Evolutionary conservation across 2,888 invertebrate genomes (phyloP).

Genomic region (Ectemnius cavifrons): DNA sequence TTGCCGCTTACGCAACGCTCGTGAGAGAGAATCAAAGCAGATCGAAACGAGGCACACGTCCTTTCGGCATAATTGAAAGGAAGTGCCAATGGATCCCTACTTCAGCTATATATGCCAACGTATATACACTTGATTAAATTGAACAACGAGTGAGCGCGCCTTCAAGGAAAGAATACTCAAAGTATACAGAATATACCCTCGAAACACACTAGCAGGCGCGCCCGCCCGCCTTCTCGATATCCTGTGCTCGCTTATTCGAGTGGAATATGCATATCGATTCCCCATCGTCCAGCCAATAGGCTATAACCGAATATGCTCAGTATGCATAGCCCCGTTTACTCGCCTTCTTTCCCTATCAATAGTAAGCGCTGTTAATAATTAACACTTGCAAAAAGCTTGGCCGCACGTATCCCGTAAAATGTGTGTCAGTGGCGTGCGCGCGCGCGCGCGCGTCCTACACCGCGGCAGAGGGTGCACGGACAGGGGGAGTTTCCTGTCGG

Average conservation of each 20-base stretch:
- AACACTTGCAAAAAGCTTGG: slow-evolving; percentile 17
- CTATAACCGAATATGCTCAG: slow-evolving; percentile 36
- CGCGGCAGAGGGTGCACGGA: too few relatives aligned
- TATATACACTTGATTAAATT: neutral
- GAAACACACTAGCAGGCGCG: too few relatives aligned
- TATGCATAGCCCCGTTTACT: slow-evolving; percentile 30
- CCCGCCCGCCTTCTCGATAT: slow-evolving; percentile 26
- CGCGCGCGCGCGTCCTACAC: too few relatives aligned
- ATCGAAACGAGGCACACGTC: slow-evolving; percentile 3
- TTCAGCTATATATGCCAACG: neutral
- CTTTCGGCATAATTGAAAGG: neutral
- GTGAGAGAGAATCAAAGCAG: slow-evolving; percentile 48
- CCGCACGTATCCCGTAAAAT: slow-evolving; percentile 25
- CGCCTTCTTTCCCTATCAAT: slow-evolving; percentile 31
- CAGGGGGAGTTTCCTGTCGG: too few relatives aligned
- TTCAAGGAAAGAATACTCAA: too few relatives aligned
- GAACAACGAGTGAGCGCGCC: neutral
- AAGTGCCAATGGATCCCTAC: neutral
- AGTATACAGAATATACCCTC: too few relatives aligned
- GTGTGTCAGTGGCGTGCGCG: slow-evolving; percentile 19
- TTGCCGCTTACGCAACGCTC: slow-evolving; percentile 54
- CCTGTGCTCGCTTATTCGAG: slow-evolving; percentile 35
- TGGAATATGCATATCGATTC: slow-evolving; percentile 49
- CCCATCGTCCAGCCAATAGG: slow-evolving; percentile 43
- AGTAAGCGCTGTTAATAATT: slow-evolving; percentile 18